Evolutionary conservation across 1,140 invertebrate genomes (phyloP), one percentile per base, ranked within the genome.

Genomic region (Zaprionus vittiger): DNA sequence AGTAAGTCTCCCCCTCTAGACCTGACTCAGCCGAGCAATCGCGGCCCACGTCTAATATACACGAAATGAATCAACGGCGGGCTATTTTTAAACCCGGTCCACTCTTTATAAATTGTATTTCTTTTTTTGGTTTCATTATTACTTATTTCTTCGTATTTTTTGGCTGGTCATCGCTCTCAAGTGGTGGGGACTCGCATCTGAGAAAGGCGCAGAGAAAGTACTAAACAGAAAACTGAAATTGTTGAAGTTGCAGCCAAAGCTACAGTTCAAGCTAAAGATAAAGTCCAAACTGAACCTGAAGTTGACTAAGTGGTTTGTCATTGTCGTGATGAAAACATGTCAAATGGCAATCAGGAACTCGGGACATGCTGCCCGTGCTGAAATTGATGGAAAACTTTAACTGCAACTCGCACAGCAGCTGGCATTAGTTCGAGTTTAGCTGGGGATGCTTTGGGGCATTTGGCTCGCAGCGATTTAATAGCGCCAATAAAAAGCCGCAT

Each of bases 151-250:
- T 15, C 37, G 47, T 41, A 56, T 52, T 71, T 68, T 80, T 66
- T 74, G 73, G 59, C 61, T 83, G 80, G 83, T 87, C 83, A 86
- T 87, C 84, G 80, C 83, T 75, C 83, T 87, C 80, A 73, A 87
- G 80, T 83, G 72, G 64, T 56, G 24, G 54, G 81, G 72, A 81
- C 82, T 79, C 54, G 54, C 71, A 66, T 61, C 65, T 68, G 61
- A 70, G 83, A 86, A 86, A 86, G 83, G 77, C 72, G 71, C 80
- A 83, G 83, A 86, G 83, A 86, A 87, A 86, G 83, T 86, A 80
- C 73, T 59, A 2, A 17, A 55, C 78, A 74, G 67, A 74, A 60
- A 54, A n/a, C 47, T 37, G 34, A 55, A 28, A 24, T n/a, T 55
- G 47, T 31, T 38, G 15, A 55, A 54, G 20, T 34, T 67, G 41